Evolutionary conservation across 2,797 vertebrate genomes (phyloP).

Genomic region (Botia kubotai): DNA sequence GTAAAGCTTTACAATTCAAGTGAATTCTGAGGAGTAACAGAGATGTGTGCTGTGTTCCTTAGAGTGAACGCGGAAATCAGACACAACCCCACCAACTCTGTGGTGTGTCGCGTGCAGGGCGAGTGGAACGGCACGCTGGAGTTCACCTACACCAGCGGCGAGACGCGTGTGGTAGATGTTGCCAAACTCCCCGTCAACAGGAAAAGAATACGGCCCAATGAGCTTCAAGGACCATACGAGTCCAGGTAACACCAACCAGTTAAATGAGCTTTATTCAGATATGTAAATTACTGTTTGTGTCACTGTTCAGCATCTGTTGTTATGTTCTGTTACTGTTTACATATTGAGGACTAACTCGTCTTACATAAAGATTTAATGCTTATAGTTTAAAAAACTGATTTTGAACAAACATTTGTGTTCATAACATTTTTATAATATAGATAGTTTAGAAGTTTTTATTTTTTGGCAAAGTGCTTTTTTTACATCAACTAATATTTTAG

Average conservation of each 20-base stretch:
- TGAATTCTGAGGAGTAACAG: too few species aligned
- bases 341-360: too few species aligned
- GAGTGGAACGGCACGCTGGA: constrained; percentile 96
- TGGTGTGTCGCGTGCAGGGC: constrained; percentile 94
- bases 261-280: neutral
- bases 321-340: neutral
- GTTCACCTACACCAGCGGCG: constrained; percentile 89
- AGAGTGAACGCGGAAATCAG: constrained; percentile 97
- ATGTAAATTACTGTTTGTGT: too few species aligned
- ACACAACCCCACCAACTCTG: constrained; percentile 87
- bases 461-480: too few species aligned
- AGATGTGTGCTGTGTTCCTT: constrained; percentile 22
- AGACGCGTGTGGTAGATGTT: constrained; percentile 87
- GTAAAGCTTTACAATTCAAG: too few species aligned
- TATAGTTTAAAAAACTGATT: too few species aligned
- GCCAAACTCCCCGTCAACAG: constrained; percentile 87
- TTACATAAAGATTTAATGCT: too few species aligned
- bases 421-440: too few species aligned
- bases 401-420: too few species aligned
- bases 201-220: constrained; percentile 87
- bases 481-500: neutral
- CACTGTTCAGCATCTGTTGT: neutral
- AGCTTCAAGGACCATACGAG: constrained; percentile 91
- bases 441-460: too few species aligned
- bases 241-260: constrained; percentile 84